Conservation (phyloP, 2,888 invertebrate genomes). For the Cryptophagus acutangulus region DNA sequence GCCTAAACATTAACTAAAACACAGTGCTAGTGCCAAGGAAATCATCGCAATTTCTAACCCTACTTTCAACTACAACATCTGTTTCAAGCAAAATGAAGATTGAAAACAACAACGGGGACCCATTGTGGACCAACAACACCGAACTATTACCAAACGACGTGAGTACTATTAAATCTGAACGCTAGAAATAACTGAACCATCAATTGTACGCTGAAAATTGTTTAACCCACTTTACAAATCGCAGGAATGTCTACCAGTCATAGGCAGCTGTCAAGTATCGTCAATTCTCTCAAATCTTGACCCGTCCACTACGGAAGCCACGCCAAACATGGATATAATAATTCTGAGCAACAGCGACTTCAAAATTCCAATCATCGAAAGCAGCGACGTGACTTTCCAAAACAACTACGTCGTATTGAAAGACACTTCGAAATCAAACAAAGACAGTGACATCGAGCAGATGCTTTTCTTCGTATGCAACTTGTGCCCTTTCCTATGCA, state of each 20-base stretch:
- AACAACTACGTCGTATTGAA: slow-evolving; percentile 37
- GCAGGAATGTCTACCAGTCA: slow-evolving; percentile 42
- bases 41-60: too few relatives aligned
- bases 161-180: slow-evolving; percentile 14
- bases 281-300: slow-evolving; percentile 42
- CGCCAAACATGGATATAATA: slow-evolving; percentile 35
- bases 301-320: slow-evolving; percentile 25
- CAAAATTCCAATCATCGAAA: slow-evolving; percentile 30
- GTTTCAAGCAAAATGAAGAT: slow-evolving; percentile 34
- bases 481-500: slow-evolving; percentile 44
- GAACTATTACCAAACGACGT: slow-evolving; percentile 39
- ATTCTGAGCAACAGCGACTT: slow-evolving; percentile 34
- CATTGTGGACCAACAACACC: slow-evolving; percentile 40
- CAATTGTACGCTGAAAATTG: too few relatives aligned
- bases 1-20: too few relatives aligned
- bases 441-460: slow-evolving; percentile 35
- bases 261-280: slow-evolving; percentile 41
- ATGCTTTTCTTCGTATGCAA: slow-evolving; percentile 45
- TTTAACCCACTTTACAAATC: too few relatives aligned
- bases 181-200: slow-evolving; percentile 5
- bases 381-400: slow-evolving; percentile 21
- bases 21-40: too few relatives aligned
- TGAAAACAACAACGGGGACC: slow-evolving; percentile 31
- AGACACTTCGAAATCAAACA: slow-evolving; percentile 22
- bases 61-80: too few relatives aligned